Base-by-base conservation (phyloP, 2,888 invertebrate genomes). In the Heliconius aoede region DNA sequence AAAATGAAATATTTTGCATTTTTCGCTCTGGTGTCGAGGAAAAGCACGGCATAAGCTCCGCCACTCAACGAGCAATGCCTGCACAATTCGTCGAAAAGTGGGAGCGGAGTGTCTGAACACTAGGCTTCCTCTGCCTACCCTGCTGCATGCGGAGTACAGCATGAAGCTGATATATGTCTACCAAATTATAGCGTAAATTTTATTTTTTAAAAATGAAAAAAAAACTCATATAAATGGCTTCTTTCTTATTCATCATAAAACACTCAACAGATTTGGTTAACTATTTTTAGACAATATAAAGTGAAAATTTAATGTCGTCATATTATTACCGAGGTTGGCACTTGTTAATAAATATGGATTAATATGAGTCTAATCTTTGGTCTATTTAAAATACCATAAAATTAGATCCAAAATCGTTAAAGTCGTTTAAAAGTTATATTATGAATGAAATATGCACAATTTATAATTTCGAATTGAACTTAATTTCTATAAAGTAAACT, bases 311-410 rank as follows among this genome's bases (percentile, higher is more conserved):
- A 30, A n/a, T n/a, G n/a, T 55, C 51, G 28, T 68, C 9, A n/a
- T 28, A 51, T 55, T 30, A n/a, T 30, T 24, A 60, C n/a, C 58
- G 73, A 40, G 30, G 67, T 72, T 78, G 74, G 76, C 76, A 79
- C 76, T 67, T 72, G 62, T 36, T 72, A 55, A 65, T 69, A 76
- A 86, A 84, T 89, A 83, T 86, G 84, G 83, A 30, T 69, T 64
- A 40, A 69, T 64, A 73, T 76, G 61, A 72, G 30, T 87, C 86
- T 88, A 88, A 88, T 92, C 93, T 92, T 93, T 93, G 93, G 93
- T 91, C 88, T 90, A 88, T 84, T 86, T 86, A 85, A 86, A 88
- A 87, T 88, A 89, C 88, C 88, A 88, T 87, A 84, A 87, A 86
- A 87, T 84, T 80, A 85, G 80, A 81, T 80, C 79, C 74, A 77